Evolutionary conservation across 2,888 invertebrate species (phyloP).

Genomic region (Eurytoma adleriae): DNA sequence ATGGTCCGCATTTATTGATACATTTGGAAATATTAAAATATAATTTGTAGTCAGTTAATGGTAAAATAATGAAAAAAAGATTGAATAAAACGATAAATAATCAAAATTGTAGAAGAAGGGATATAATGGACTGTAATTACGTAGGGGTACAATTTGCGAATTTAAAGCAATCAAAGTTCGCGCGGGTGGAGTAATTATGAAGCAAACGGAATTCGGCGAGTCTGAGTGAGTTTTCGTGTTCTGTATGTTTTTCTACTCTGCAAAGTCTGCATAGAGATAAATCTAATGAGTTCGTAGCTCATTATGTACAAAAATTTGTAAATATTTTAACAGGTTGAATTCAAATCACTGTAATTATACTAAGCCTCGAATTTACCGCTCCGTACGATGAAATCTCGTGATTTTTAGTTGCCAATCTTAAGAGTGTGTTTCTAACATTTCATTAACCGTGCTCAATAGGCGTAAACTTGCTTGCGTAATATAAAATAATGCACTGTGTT

Average conservation of each 20-base stretch:
- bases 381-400: too few species aligned
- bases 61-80: not conserved
- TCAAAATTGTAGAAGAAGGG: slow-evolving; percentile 9
- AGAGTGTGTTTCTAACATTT: too few species aligned
- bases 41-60: not conserved
- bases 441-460: too few species aligned
- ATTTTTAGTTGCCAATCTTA: too few species aligned
- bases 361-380: too few species aligned
- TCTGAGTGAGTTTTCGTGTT: slow-evolving; percentile 53
- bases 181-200: slow-evolving; percentile 33
- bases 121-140: slow-evolving; percentile 28
- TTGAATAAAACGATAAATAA: not conserved
- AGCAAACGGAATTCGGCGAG: slow-evolving; percentile 36
- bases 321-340: slow-evolving; percentile 13
- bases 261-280: slow-evolving; percentile 41
- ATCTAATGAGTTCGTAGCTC: slow-evolving; percentile 47
- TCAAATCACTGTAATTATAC: too few species aligned
- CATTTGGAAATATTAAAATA: not conserved
- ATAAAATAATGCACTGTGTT: too few species aligned
- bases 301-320: slow-evolving; percentile 23
- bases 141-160: slow-evolving; percentile 8
- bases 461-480: too few species aligned
- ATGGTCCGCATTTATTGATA: not conserved
- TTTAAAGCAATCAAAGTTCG: not conserved
- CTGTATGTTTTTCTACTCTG: slow-evolving; percentile 15